Conservation (phyloP, 2,113 vertebrate genomes). For the Petromus typicus region DNA sequence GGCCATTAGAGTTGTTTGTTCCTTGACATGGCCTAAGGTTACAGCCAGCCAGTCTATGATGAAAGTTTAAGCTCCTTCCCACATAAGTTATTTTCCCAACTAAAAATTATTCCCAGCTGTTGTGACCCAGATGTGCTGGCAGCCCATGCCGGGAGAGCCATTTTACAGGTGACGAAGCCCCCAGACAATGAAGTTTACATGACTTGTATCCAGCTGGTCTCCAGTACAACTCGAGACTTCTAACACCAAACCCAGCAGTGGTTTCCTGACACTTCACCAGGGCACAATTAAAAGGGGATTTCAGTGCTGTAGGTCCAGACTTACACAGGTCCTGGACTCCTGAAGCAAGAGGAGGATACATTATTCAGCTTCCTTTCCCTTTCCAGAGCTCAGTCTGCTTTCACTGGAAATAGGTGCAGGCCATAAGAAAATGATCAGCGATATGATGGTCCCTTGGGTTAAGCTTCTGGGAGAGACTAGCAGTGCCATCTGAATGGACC, state of each 20-base stretch:
- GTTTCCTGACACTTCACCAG: slow-evolving; percentile 52
- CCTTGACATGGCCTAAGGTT: slow-evolving; percentile 66
- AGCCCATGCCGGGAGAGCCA: slow-evolving; percentile 31
- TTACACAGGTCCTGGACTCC: not conserved
- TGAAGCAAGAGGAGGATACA: slow-evolving; percentile 68
- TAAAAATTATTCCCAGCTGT: slow-evolving; percentile 72
- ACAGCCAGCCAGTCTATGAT: slow-evolving; percentile 54
- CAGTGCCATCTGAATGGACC: slow-evolving; percentile 60
- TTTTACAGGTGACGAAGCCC: slow-evolving; percentile 78
- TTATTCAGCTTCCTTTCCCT: slow-evolving; percentile 53
- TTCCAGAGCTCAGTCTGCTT: slow-evolving; percentile 59
- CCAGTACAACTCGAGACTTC: slow-evolving; percentile 63
- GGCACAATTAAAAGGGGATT: slow-evolving; percentile 64
- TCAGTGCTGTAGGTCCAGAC: slow-evolving; percentile 64
- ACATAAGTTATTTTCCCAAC: slow-evolving; percentile 72
- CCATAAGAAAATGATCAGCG: slow-evolving; percentile 74
- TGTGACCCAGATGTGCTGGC: slow-evolving; percentile 76
- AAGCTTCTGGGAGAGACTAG: slow-evolving; percentile 73
- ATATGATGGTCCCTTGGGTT: slow-evolving; percentile 64
- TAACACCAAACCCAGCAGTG: slow-evolving; percentile 6
- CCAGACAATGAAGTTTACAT: slow-evolving; percentile 71
- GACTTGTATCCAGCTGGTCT: slow-evolving; percentile 64
- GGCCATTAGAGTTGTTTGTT: slow-evolving; percentile 59
- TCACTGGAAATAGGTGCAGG: slow-evolving; percentile 76
- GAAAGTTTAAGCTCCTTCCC: slow-evolving; percentile 55